Conservation (phyloP, 2,113 vertebrate species). For the Mustelus asterias region DNA sequence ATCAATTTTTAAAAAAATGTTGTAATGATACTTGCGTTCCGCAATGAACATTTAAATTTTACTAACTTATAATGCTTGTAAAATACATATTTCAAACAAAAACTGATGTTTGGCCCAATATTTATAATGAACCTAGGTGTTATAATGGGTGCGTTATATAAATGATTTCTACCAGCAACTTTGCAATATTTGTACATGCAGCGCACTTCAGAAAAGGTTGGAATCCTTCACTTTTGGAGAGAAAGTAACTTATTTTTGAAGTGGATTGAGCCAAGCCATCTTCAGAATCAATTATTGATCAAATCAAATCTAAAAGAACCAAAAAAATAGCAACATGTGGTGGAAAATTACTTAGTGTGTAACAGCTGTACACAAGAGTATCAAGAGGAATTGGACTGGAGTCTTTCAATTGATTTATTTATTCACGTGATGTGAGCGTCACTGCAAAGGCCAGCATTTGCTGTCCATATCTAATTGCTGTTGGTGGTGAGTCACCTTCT, state of each 20-base stretch:
- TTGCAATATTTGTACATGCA: neutral
- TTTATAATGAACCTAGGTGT: neutral
- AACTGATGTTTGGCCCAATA: neutral
- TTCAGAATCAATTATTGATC: neutral
- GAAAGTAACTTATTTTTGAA: neutral
- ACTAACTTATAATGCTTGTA: neutral
- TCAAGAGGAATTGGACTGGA: neutral
- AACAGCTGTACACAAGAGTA: neutral
- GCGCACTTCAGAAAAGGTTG: neutral
- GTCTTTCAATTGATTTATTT: neutral
- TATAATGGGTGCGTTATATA: neutral
- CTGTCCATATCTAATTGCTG: too few species aligned
- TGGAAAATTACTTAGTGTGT: neutral
- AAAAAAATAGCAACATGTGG: neutral
- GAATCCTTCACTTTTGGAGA: neutral
- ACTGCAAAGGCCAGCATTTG: too few species aligned
- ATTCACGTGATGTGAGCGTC: too few species aligned
- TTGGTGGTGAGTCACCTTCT: too few species aligned
- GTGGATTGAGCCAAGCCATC: neutral
- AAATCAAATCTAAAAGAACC: neutral
- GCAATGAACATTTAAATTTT: neutral
- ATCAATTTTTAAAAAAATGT: neutral
- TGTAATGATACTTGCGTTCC: neutral
- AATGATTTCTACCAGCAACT: neutral
- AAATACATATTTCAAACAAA: neutral